A percentile compares a stretch with the other conserved stretches of the same genome.
Evolutionary conservation across 2,888 invertebrate species (phyloP).

Genomic region (Ferrisia virgata): DNA sequence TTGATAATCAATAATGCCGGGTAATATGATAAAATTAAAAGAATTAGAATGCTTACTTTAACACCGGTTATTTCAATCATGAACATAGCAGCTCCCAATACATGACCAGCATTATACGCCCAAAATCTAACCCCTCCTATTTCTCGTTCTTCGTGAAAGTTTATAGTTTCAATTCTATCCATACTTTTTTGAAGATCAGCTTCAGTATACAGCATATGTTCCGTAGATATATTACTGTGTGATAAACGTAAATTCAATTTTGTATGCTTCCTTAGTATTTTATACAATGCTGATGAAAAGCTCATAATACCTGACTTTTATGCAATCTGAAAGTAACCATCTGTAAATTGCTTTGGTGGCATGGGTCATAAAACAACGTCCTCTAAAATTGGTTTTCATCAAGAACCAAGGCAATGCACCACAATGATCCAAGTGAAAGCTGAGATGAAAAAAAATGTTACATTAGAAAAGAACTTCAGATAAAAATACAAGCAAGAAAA

Average conservation of each 20-base stretch:
- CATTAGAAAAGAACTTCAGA: background rate
- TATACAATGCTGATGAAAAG: background rate
- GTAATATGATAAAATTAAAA: too few relatives aligned
- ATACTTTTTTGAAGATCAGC: conserved; percentile 95
- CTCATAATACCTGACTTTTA: conserved; percentile 78
- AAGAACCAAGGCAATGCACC: conserved; percentile 98
- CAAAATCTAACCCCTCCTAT: conserved; percentile 95
- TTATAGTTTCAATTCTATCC: conserved; percentile 98
- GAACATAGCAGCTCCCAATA: conserved; percentile 99
- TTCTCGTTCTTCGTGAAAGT: conserved; percentile 97
- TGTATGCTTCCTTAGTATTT: background rate
- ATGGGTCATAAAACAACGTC: conserved; percentile 98
- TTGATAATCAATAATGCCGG: background rate
- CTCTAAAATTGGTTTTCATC: conserved; percentile 94
- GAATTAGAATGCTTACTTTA: conserved; percentile 59
- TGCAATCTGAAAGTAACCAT: conserved; percentile 97
- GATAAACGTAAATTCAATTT: background rate
- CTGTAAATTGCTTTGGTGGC: conserved; percentile 99
- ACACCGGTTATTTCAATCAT: conserved; percentile 99
- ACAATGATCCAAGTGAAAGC: conserved; percentile 97
- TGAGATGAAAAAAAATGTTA: conserved; percentile 53
- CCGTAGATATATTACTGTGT: conserved; percentile 90
- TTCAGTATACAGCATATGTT: conserved; percentile 96
- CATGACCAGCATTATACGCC: conserved; percentile 99
- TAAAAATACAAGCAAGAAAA: background rate